These are phyloP conservation scores for Gila robusta DNA, from an alignment of 2,797 vertebrate genomes.

Conservation along the genomic window DNA sequence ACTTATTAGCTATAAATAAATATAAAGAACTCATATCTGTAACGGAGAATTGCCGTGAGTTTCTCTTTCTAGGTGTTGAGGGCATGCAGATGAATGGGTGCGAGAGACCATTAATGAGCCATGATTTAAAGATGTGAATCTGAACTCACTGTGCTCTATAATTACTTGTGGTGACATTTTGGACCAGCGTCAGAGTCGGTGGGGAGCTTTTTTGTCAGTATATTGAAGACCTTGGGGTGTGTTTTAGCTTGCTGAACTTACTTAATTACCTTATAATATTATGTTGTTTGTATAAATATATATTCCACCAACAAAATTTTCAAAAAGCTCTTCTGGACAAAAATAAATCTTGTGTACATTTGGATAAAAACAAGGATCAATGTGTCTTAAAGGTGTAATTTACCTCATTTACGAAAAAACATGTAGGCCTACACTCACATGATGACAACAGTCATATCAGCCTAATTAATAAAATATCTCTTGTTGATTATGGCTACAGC, in stretches of 20 bases:
- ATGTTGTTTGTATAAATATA: neutral
- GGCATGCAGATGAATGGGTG: neutral
- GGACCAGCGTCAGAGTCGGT: neutral
- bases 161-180: slow-evolving; percentile 43
- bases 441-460: neutral
- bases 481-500: neutral
- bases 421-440: neutral
- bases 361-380: neutral
- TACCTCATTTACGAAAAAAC: neutral
- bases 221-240: neutral
- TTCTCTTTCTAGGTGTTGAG: slow-evolving; percentile 5
- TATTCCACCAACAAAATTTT: neutral
- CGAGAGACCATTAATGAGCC: slow-evolving; percentile 37
- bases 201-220: slow-evolving; percentile 31
- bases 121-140: slow-evolving; percentile 28
- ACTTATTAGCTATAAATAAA: neutral
- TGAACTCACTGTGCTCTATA: slow-evolving; percentile 12
- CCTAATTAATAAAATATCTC: neutral
- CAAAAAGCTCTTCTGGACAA: neutral
- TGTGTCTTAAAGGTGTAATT: neutral
- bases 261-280: slow-evolving; percentile 5
- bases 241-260: slow-evolving; percentile 9
- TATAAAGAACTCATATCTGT: neutral
- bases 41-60: neutral
- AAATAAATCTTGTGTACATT: neutral